Percentiles rank a stretch among this genome's conserved stretches.
These are phyloP conservation scores for Trichonephila clavata DNA, from an alignment of 1,140 invertebrate genomes.

Conservation along the genomic window DNA sequence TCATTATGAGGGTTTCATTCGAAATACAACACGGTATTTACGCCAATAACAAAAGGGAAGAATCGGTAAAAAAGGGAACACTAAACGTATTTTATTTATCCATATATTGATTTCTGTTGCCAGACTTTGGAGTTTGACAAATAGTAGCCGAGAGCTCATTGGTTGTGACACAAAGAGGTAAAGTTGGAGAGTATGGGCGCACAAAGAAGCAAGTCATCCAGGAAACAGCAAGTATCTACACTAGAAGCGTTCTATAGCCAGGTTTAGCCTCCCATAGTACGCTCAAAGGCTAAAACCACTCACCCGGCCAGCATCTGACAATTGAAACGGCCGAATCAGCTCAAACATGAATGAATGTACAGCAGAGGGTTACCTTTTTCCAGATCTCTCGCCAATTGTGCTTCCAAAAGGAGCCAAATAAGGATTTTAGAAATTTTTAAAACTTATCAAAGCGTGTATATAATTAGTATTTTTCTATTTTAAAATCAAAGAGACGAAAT, in stretches of 20 bases:
- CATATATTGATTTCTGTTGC: constrained; percentile 69
- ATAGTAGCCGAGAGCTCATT: constrained; percentile 62
- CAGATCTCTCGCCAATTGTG: neutral
- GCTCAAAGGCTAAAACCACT: constrained; percentile 67
- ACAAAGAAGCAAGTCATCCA: constrained; percentile 72
- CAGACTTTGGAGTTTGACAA: constrained; percentile 58
- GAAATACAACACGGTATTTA: constrained; percentile 46
- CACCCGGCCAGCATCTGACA: constrained; percentile 63
- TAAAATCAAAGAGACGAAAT: neutral
- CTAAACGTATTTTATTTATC: constrained; percentile 65
- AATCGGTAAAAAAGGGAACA: neutral
- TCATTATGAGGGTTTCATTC: constrained; percentile 62
- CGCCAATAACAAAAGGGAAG: constrained; percentile 48
- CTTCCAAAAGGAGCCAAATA: neutral
- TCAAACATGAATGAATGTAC: constrained; percentile 33
- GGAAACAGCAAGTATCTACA: constrained; percentile 71
- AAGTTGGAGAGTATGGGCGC: constrained; percentile 54
- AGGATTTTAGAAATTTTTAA: neutral
- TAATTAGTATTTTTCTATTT: neutral
- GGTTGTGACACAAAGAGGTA: constrained; percentile 44
- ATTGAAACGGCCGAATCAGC: constrained; percentile 65
- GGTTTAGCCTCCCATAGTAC: constrained; percentile 27
- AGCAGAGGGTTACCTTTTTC: constrained; percentile 38
- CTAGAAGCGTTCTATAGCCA: constrained; percentile 22
- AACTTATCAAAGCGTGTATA: neutral